Conservation (phyloP, 2,888 invertebrate species). For the Lithophane leautieri region DNA sequence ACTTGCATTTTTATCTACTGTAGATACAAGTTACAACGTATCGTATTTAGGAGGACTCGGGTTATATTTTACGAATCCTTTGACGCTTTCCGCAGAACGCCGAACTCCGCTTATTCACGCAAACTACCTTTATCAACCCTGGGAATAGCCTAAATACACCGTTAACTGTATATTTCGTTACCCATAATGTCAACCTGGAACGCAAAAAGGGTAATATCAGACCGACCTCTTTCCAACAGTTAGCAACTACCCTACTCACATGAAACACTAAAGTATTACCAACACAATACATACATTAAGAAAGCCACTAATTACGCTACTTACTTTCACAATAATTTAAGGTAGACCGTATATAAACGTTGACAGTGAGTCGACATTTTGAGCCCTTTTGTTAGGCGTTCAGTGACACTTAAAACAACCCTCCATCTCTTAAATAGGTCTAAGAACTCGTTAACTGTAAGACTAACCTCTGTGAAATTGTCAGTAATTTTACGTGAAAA, state of each 20-base stretch:
- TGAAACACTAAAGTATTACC: conserved; percentile 38
- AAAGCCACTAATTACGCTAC: conserved; percentile 59
- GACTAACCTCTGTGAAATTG: conserved; percentile 50
- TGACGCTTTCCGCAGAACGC: not conserved
- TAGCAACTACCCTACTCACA: conserved; percentile 41
- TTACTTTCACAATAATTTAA: conserved; percentile 49
- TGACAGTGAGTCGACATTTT: conserved; percentile 68
- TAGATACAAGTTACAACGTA: not conserved
- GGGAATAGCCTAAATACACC: not conserved
- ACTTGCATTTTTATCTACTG: no score
- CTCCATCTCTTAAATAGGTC: conserved; percentile 68
- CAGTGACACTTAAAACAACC: conserved; percentile 73
- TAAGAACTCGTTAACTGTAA: conserved; percentile 64
- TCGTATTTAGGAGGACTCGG: no score
- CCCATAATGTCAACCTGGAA: conserved; percentile 30
- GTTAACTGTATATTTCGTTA: conserved; percentile 42
- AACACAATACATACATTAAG: conserved; percentile 55
- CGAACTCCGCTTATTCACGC: not conserved
- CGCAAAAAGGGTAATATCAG: conserved; percentile 30
- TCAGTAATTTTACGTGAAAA: conserved; percentile 53
- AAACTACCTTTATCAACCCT: conserved; percentile 13
- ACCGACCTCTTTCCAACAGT: conserved; percentile 21
- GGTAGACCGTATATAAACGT: conserved; percentile 65
- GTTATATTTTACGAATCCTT: not conserved
- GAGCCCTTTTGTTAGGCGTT: conserved; percentile 71